Base-by-base conservation (phyloP, 1,140 invertebrate genomes). In the Papilio polyxenes region DNA sequence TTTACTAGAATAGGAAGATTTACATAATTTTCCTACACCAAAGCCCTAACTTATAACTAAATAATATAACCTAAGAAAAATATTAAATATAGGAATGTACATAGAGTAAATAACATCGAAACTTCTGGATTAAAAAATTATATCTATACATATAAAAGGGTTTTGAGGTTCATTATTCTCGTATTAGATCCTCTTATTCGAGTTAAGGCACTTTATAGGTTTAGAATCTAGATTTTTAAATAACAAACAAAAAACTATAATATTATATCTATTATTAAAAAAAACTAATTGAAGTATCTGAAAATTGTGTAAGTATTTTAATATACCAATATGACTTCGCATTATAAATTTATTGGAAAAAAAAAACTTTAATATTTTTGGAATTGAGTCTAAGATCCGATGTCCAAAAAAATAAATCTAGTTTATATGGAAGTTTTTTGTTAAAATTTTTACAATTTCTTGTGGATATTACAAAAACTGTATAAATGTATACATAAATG, bases 11-110 rank as follows among this genome's bases (percentile, higher is more conserved):
- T 80, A 80, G 77, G 77, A 80, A 76, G 75, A 75, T 49, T 80
- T 78, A 56, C 10, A 79, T 40, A 65, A 80, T 69, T 44, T 40
- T 80, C 78, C 78, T 80, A 80, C 59, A 80, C 78, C 78, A 17
- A 62, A 65, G 62, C 78, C 76, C 23, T 78, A 78, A 37, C 7
- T 53, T 51, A 31, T 0, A 79, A 48, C 65, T 72, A 80, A 80
- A 62, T 5, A 44, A 79, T 79, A 40, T 80, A 65, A 65, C n/a
- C 59, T 65, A 65, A 56, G n/a, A 23, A 78, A 78, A 23, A 65
- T 65, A 62, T 79, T 69, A 69, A 80, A 80, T 80, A 80, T 48
- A 80, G 78, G 78, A 80, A 80, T 80, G 78, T 80, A 80, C 56
- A 79, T 65, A 23, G 5, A 31, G 40, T 79, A 79, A 79, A 44